Base-by-base conservation (phyloP, 1,140 invertebrate species). In the Aphis craccivora region DNA sequence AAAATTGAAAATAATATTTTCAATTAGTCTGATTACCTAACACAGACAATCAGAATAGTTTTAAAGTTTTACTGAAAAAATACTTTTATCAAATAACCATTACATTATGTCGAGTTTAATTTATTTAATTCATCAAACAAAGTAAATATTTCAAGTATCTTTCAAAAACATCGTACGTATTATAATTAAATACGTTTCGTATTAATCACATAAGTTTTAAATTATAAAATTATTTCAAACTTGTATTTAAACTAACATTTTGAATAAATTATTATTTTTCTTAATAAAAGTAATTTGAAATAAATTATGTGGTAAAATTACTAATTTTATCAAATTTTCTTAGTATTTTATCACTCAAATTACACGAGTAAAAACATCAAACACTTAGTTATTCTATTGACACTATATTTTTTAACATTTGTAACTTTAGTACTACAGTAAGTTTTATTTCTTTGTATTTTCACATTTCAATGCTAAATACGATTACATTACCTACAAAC, bases 341-440 rank as follows among this genome's bases (percentile, higher is more conserved):
- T 18, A 14, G 60, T 76, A 18, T 7, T 76, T 18, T n/a, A n/a
- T 35, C 30, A 76, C n/a, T 76, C 14, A 14, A 4, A n/a, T 76
- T n/a, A 76, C 30, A n/a, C n/a, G 18, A n/a, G 60, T 76, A 76
- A 30, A 48, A 87, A 87, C 37, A 84, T 84, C 83, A 84, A 84
- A 84, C 6, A 43, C 22, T 25, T 35, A 30, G 9, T 25, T 37
- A 8, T 84, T 25, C 23, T 7, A 25, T 43, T 40, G 3, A 84
- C 37, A 40, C 8, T 9, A 84, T 84, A 83, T 3, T 83, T 23
- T 40, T 84, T 9, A 84, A 22, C 22, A 25, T 84, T 84, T 43
- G 2, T 40, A 25, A 9, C 0, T 2, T 2, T 8, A 23, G 18
- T 83, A 9, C 20, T 83, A 9, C 20, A 40, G 22, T 84, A 37